Base-by-base conservation (phyloP, 2,797 vertebrate genomes). In the Anguilla anguilla region DNA sequence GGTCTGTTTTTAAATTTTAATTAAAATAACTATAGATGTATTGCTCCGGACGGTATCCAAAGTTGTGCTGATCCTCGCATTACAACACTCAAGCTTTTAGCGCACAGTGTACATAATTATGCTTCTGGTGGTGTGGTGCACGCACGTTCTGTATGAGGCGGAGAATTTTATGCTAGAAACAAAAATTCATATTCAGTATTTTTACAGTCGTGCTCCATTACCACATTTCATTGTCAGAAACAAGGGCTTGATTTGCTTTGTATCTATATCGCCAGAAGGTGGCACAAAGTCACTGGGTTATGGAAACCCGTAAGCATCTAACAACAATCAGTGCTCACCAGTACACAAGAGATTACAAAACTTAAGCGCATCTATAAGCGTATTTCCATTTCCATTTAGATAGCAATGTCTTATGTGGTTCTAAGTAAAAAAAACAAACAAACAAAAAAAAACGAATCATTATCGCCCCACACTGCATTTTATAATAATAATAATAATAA, bases 261-360 rank as follows among this genome's bases (percentile, higher is more conserved):
- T 96, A 93, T 92, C 89, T 13, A 55, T 5, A 67, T 61, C 55
- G 88, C 97, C 98, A 97, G 97, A 93, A 98, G 98, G 95, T 98
- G 98, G 97, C 94, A 97, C 95, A 96, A 95, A 97, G 90, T 93
- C 94, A 92, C 94, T 92, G 92, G 90, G 88, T 92, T 87, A 90
- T 64, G 74, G 35, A 53, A 64, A 46, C 35, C 43, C 49, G 46
- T 43, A 85, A 51, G 53, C 61, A 67, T 57, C 35, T 51, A 67
- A 61, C 46, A 51, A 82, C 19, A 39, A 19, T 22, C 74, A 35
- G 39, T 46, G 46, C 46, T 82, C 17, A 82, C 51, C 43, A 9
- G 77, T 49, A 77, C 79, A n/a, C 22, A 49, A 11, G 43, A 82
- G 46, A 51, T n/a, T 22, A 25, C 25, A n/a, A 82, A 82, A 82